Base-by-base conservation (phyloP, 2,113 vertebrate species). In the Pelecanoides urinatrix region DNA sequence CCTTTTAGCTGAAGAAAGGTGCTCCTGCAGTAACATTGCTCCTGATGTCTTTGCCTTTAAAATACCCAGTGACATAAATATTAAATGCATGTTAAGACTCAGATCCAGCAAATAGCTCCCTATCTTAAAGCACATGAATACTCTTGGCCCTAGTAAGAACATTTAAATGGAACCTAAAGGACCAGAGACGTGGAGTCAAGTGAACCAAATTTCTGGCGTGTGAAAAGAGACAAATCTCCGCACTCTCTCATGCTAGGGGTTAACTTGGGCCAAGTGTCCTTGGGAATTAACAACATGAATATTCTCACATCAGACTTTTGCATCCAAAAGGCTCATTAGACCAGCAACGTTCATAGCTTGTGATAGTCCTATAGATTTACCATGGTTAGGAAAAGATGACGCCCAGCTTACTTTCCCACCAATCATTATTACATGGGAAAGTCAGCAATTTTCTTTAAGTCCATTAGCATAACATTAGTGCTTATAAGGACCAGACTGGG, bases 341-440 rank as follows among this genome's bases (percentile, higher is more conserved):
- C 56, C 93, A 19, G 42, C 77, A 92, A 71, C 86, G 94, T 83
- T 96, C 91, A 91, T 79, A 92, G 95, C 66, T 44, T 50, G 56
- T 94, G 95, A 86, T 93, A 95, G 96, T 70, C 56, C 88, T 96
- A 94, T 96, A 70, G 96, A 97, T 97, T 96, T 97, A 94, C 67
- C 13, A 93, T 96, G 59, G 85, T 79, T 87, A 66, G 94, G 90
- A 94, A 94, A 94, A 96, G 86, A 97, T 94, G 93, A 95, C 3
- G 30, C 73, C 94, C 74, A 62, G 92, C 85, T 97, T 94, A 90
- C 92, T 96, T 96, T 96, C 85, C 84, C 75, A 72, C 94, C 68
- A 62, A 89, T 93, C 94, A 95, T 95, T 97, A 95, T 95, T 94
- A 97, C 96, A 96, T n/a, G 53, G 96, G 90, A 88, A 97, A 96